These are phyloP conservation scores for Antedon mediterranea DNA, from an alignment of 53 echinoderm and acorn worm genomes.

Conservation along the genomic window DNA sequence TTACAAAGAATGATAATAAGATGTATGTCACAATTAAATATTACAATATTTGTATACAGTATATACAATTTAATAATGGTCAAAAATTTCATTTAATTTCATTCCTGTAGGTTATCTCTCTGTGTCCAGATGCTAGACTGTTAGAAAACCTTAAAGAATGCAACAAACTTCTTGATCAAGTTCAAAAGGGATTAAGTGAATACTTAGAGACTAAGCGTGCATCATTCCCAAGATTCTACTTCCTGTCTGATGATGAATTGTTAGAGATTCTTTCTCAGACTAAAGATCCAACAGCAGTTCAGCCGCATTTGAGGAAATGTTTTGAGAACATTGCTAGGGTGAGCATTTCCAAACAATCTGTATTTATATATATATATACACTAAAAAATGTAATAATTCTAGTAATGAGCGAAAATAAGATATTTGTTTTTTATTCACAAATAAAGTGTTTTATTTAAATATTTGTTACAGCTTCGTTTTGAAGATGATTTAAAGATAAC, in stretches of 20 bases:
- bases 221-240: constrained; percentile 97
- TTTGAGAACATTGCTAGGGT: constrained; percentile 96
- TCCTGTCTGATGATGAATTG: constrained; percentile 94
- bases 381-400: not conserved
- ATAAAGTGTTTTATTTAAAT: too few species aligned
- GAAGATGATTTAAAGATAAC: constrained; percentile 91
- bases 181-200: constrained; percentile 97
- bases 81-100: not conserved
- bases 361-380: too few species aligned
- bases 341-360: not conserved
- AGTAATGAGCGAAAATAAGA: not conserved
- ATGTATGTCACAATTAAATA: too few species aligned
- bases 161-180: constrained; percentile 98
- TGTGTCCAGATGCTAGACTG: constrained; percentile 89
- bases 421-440: too few species aligned
- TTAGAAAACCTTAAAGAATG: constrained; percentile 96
- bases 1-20: too few species aligned
- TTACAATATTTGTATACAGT: too few species aligned
- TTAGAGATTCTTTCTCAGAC: constrained; percentile 95
- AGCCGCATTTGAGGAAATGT: constrained; percentile 97
- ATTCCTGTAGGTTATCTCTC: constrained; percentile 66
- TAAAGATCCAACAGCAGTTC: constrained; percentile 94
- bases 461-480: constrained; percentile 53
- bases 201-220: constrained; percentile 96
- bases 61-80: too few species aligned